Evolutionary conservation across 2,113 vertebrate genomes (phyloP).

Genomic region (Lathamus discolor): DNA sequence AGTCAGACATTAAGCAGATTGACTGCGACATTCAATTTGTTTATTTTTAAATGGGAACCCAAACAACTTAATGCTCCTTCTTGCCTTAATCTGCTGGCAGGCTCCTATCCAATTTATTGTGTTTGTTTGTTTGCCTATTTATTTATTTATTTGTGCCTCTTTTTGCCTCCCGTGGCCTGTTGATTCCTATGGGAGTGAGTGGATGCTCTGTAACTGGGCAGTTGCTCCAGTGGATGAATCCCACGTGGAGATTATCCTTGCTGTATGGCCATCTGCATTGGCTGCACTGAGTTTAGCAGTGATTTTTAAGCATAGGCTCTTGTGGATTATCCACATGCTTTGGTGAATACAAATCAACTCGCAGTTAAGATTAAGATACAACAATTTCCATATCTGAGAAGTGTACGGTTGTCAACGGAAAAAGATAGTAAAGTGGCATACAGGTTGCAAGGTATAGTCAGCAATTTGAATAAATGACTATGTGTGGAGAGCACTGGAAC

Average conservation of each 20-base stretch:
- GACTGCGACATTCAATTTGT: conserved; percentile 31
- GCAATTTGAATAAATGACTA: not conserved
- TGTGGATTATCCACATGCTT: conserved; percentile 31
- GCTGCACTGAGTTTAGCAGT: not conserved
- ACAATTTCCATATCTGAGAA: not conserved
- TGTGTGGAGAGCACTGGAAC: not conserved
- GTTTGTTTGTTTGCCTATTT: not conserved
- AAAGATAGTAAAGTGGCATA: not conserved
- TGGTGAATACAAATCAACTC: conserved; percentile 10
- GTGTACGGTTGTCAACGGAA: fast-evolving
- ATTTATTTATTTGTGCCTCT: not conserved
- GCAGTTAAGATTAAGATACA: not conserved
- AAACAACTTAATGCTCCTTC: conserved; percentile 57
- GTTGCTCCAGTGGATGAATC: not conserved
- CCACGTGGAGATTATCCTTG: not conserved
- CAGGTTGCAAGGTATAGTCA: not conserved
- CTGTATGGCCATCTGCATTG: not conserved
- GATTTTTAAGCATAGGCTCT: conserved; percentile 15
- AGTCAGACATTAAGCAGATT: conserved; percentile 63
- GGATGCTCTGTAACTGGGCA: not conserved
- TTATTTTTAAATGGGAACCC: conserved; percentile 60
- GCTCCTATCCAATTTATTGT: conserved; percentile 22
- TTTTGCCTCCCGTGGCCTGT: not conserved
- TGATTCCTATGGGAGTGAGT: not conserved
- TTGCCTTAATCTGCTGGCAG: conserved; percentile 29